Percentiles rank a stretch among this genome's conserved stretches.
Evolutionary conservation across 2,797 vertebrate species (phyloP).

Genomic region (Crax fasciolata): DNA sequence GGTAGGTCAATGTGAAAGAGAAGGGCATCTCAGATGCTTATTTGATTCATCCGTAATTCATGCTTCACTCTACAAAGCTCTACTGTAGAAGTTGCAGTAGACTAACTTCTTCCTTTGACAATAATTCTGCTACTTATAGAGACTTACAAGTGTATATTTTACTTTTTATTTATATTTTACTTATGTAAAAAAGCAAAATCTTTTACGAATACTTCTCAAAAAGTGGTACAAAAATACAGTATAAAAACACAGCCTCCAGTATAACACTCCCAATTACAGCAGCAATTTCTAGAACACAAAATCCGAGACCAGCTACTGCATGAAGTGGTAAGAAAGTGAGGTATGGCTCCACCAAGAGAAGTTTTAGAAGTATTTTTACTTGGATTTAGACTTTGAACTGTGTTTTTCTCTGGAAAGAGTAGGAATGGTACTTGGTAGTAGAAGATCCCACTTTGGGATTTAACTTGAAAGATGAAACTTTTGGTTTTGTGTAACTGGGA

Average conservation of each 20-base stretch:
- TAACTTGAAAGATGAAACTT: not conserved
- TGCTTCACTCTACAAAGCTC: not conserved
- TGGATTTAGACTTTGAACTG: not conserved
- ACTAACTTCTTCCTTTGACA: not conserved
- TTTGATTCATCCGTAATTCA: not conserved
- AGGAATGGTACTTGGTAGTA: not conserved
- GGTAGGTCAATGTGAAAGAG: not conserved
- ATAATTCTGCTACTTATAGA: not conserved
- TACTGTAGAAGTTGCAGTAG: not conserved
- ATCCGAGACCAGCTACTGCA: constrained; percentile 57
- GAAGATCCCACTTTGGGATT: not conserved
- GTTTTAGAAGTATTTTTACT: not conserved
- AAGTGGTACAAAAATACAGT: constrained; percentile 88
- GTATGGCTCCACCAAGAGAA: constrained; percentile 68
- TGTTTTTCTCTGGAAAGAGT: not conserved
- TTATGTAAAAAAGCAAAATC: constrained; percentile 55
- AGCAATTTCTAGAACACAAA: constrained; percentile 80
- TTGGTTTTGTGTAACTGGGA: not conserved
- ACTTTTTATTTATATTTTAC: not conserved
- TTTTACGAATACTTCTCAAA: constrained; percentile 80
- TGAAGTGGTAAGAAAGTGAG: constrained; percentile 81
- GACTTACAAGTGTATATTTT: too few species aligned
- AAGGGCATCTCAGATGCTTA: not conserved
- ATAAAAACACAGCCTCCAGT: constrained; percentile 80
- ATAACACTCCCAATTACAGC: constrained; percentile 76